Conservation (phyloP, 2,797 vertebrate species). For the Gymnopithys bicolor region DNA sequence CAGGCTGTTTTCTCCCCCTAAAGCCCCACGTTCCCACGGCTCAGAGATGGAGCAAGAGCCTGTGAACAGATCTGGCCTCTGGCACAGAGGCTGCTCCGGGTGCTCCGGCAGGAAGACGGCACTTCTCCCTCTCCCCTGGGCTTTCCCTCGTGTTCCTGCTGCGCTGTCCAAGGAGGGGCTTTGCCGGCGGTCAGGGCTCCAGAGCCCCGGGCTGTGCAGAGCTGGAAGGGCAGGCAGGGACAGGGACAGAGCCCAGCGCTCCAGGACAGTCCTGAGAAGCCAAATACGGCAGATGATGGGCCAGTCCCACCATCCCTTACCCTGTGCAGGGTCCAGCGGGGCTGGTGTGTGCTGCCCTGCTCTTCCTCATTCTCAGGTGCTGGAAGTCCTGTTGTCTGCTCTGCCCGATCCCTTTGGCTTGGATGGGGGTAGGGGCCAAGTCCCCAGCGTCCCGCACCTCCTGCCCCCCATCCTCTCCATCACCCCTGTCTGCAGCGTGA, state of each 20-base stretch:
- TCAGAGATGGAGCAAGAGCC: neutral
- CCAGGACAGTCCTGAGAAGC: neutral
- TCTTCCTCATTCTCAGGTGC: neutral
- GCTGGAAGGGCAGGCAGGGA: neutral
- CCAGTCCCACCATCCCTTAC: neutral
- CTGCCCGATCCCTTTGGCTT: rapidly evolving
- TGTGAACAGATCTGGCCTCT: neutral
- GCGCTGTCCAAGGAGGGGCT: neutral
- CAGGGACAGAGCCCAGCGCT: neutral
- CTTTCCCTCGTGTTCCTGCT: neutral
- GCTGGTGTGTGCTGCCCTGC: neutral
- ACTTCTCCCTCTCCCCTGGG: neutral
- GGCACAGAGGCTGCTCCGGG: neutral
- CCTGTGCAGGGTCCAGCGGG: rapidly evolving
- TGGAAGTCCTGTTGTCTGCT: neutral
- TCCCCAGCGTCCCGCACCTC: neutral
- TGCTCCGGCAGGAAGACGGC: neutral
- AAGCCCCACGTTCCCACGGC: neutral
- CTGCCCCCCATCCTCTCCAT: neutral
- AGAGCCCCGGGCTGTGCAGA: neutral
- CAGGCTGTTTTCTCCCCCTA: neutral
- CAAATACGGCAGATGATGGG: rapidly evolving
- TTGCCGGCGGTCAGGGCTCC: neutral
- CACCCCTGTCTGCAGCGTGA: neutral
- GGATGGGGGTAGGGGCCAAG: rapidly evolving